A percentile compares a stretch with the other conserved stretches of the same genome.
Evolutionary conservation across 2,888 invertebrate species (phyloP).

Genomic region (Drosophila kokeensis): DNA sequence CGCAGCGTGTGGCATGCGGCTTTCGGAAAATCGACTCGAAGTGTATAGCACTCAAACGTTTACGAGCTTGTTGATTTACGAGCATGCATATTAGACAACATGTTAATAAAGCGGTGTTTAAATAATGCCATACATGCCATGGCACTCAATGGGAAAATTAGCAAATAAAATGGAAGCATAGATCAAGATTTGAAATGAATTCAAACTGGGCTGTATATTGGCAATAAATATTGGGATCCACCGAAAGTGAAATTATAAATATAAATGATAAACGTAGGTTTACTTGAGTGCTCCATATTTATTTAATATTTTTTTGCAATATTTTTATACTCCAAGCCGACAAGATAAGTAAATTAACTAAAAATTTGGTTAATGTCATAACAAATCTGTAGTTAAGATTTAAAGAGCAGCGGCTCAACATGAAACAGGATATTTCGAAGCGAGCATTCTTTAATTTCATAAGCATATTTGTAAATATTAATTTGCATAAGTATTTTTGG

Average conservation of each 20-base stretch:
- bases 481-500: background rate
- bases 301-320: background rate
- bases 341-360: no score
- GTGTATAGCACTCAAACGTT: slow-evolving; percentile 44
- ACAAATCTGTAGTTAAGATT: background rate
- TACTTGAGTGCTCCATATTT: background rate
- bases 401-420: background rate
- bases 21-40: slow-evolving; percentile 20
- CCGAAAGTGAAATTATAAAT: background rate
- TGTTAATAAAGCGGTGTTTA: background rate
- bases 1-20: slow-evolving; percentile 33
- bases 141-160: slow-evolving; percentile 64
- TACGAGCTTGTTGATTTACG: slow-evolving; percentile 52
- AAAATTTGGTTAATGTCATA: background rate
- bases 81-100: slow-evolving; percentile 25
- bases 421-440: background rate
- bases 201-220: background rate
- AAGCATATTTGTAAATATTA: background rate
- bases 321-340: background rate
- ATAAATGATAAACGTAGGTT: background rate
- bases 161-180: slow-evolving; percentile 57
- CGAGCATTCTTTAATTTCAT: background rate
- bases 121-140: slow-evolving; percentile 20
- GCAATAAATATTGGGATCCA: no score
- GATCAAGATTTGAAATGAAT: slow-evolving; percentile 36